Percentiles rank a stretch among this genome's conserved stretches.
phyloP scores from a whole-genome alignment of 2,113 vertebrate species.

The Lates calcarifer region DNA sequence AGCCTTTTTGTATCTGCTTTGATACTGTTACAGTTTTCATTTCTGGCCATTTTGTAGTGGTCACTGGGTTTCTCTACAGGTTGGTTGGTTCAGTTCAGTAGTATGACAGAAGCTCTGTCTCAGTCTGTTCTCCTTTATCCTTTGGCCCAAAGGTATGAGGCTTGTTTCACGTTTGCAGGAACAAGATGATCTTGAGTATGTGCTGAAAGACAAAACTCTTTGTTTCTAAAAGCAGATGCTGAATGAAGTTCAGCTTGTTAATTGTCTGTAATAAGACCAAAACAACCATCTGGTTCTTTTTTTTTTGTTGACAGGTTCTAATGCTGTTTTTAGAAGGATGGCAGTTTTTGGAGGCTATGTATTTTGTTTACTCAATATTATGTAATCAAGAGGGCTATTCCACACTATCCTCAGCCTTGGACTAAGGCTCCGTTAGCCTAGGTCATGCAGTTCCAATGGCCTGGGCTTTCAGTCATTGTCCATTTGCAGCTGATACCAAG shows the following conservation, averaged over 20 bases:
- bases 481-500: neutral
- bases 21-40: neutral
- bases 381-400: neutral
- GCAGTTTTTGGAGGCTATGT: neutral
- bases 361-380: neutral
- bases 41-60: neutral
- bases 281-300: neutral
- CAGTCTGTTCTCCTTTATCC: neutral
- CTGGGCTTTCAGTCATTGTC: neutral
- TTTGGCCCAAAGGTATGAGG: neutral
- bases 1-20: slow-evolving; percentile 1
- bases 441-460: neutral
- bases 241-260: neutral
- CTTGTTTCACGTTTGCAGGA: neutral
- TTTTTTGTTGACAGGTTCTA: neutral
- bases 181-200: neutral
- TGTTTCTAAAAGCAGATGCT: neutral
- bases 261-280: neutral
- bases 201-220: neutral
- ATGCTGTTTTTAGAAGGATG: neutral
- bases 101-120: neutral
- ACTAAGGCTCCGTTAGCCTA: neutral
- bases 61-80: neutral
- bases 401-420: neutral
- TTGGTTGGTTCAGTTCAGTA: neutral